Base-by-base conservation (phyloP, 2,888 invertebrate genomes). In the Scaptomyza reducta region DNA sequence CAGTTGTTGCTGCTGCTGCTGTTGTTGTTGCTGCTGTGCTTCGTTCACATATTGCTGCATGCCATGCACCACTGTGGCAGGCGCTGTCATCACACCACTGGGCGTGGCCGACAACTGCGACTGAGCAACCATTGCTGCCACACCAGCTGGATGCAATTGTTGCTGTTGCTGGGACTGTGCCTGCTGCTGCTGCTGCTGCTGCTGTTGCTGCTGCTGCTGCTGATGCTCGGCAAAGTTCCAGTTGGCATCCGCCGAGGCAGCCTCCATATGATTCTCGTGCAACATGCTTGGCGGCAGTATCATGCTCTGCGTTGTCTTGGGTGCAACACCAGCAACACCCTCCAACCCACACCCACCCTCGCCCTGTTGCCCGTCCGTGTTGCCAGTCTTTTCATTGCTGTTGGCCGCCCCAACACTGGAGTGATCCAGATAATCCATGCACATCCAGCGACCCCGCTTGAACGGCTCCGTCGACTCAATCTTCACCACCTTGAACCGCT, bases 391-490 rank as follows among this genome's bases (percentile, higher is more conserved):
- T 78, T 90, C 89, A 76, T 89, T 89, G 41, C 87, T 90, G 57
- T 88, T 88, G 60, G 80, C 78, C 11, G 79, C 82, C 40, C 78
- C 89, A 44, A 89, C 89, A 61, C 94, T 93, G 50, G 96, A 95
- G 88, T 97, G 96, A 93, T 98, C 97, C 87, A 97, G 93, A 92
- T 97, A 98, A 92, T 98, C 98, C 95, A 97, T 96, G 92, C 98
- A 98, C 92, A 95, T 95, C 98, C 98, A 98, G 80, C 98, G 94
- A 27, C 98, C 98, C 62, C 98, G 94, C 81, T 96, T 95, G 90
- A 97, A 97, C 16, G 98, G 97, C 92, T 97, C 97, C n/a, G 97
- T 97, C 84, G 97, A 97, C 92, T 97, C 97, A 83, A 98, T 97
- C 93, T 98, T 98, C 40, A 98, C 98, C 84, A 98, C 97, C 93